Base-by-base conservation (phyloP, 2,888 invertebrate genomes). In the Lasioglossum vierecki region DNA sequence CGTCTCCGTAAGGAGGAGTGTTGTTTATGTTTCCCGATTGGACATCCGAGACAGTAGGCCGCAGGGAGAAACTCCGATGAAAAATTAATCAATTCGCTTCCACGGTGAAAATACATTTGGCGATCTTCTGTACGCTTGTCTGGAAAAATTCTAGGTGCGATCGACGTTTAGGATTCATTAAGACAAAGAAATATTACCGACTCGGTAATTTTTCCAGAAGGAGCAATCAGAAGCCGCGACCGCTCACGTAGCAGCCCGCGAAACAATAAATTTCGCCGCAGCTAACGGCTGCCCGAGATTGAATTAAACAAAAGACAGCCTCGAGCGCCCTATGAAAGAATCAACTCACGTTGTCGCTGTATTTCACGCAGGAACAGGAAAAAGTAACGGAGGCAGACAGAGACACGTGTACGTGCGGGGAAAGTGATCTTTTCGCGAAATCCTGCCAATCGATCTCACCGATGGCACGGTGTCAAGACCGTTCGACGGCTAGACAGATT, bases 351-450 rank as follows among this genome's bases (percentile, higher is more conserved):
- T 85, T 71, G 57, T 15, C 39, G 86, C 77, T 77, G 80, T 86
- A 85, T 86, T 82, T 86, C 79, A 82, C 66, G 72, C 44, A 72
- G 78, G 85, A 76, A 79, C 79, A 72, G 71, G 80, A 77, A 86
- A 85, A 86, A 82, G 79, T 79, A 70, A 71, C 83, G 70, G 53
- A 44, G 46, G 41, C 30, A 66, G 79, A 41, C n/a, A 49, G 76
- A 71, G 68, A 46, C 39, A 22, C 11, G 72, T 72, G 66, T 75
- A 49, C 63, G 63, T 41, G 46, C 76, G 86, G 82, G 41, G 86
- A 85, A 86, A 86, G 86, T 86, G 70, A 81, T 82, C 82, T 82
- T 82, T 83, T 78, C 68, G 82, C 82, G 86, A 86, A 80, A 86
- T 70, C 86, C 82, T 86, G 86, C 85, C 86, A 86, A 80, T 86